Percentiles rank a stretch among this genome's conserved stretches.
Evolutionary conservation across 1,140 invertebrate genomes (phyloP).

Genomic region (Leptestheria dahalacensis): DNA sequence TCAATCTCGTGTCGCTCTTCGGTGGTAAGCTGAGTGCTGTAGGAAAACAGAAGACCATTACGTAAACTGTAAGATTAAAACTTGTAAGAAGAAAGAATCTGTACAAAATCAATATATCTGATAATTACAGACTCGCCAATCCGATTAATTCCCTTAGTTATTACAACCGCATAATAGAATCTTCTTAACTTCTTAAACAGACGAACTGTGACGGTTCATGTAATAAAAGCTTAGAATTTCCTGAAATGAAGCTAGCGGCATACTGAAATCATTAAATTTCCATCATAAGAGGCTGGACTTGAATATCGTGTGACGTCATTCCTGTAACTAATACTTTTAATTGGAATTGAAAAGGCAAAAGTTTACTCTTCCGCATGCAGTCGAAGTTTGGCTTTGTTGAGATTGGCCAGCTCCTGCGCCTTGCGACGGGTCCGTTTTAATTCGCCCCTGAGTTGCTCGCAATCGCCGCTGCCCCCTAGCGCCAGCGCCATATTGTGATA

Average conservation of each 20-base stretch:
- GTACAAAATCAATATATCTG: too few species aligned
- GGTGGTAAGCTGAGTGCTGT: slow-evolving; percentile 21
- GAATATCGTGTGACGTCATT: not conserved
- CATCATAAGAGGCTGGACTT: not conserved
- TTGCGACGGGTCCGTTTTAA: slow-evolving; percentile 24
- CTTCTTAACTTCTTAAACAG: too few species aligned
- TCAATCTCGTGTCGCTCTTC: slow-evolving; percentile 23
- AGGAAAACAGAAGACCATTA: too few species aligned
- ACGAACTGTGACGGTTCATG: too few species aligned
- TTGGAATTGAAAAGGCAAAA: not conserved
- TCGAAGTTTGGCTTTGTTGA: slow-evolving; percentile 22
- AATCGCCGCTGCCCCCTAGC: slow-evolving; percentile 26
- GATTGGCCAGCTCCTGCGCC: slow-evolving; percentile 23
- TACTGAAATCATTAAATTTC: not conserved
- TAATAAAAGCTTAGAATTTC: too few species aligned
- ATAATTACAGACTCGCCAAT: too few species aligned
- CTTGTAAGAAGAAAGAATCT: too few species aligned
- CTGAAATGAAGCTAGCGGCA: slow-evolving; percentile 11
- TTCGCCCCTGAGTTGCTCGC: slow-evolving; percentile 26
- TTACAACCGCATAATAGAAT: too few species aligned
- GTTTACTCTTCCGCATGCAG: slow-evolving; percentile 7
- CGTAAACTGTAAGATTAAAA: too few species aligned
- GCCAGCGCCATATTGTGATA: slow-evolving; percentile 24
- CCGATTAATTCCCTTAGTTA: too few species aligned
- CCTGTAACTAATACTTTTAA: not conserved